Percentiles rank a stretch among this genome's conserved stretches.
These are phyloP conservation scores for Physeter macrocephalus DNA, from an alignment of 2,113 vertebrate genomes.

Conservation along the genomic window DNA sequence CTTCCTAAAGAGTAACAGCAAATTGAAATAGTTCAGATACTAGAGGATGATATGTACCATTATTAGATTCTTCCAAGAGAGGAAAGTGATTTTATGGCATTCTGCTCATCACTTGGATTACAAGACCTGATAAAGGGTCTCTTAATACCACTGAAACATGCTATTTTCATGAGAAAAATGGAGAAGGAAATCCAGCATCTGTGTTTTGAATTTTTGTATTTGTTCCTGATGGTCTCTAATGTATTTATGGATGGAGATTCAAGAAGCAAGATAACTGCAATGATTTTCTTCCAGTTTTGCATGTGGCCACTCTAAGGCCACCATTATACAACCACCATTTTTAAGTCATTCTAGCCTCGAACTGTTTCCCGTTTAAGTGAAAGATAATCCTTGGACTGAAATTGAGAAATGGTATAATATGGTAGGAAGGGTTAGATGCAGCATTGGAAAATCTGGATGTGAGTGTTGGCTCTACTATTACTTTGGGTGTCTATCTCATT, in stretches of 20 bases:
- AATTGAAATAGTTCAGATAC: background rate
- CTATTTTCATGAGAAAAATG: background rate
- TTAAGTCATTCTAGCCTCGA: background rate
- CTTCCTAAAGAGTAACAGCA: background rate
- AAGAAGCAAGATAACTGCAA: background rate
- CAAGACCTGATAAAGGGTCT: background rate
- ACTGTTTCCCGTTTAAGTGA: background rate
- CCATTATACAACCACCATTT: background rate
- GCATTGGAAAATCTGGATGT: background rate
- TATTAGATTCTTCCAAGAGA: background rate
- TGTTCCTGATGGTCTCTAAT: background rate
- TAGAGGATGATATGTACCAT: background rate
- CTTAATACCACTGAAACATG: background rate
- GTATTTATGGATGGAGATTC: background rate
- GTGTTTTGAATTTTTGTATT: background rate
- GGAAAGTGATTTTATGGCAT: background rate
- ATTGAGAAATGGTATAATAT: background rate
- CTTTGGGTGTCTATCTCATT: background rate
- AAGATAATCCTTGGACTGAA: background rate
- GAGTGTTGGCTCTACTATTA: background rate
- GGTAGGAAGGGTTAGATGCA: background rate
- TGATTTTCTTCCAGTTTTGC: background rate
- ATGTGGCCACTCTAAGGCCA: background rate
- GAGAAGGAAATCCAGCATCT: background rate
- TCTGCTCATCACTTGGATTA: background rate